These are phyloP conservation scores for Apus apus DNA, from an alignment of 2,113 vertebrate species.

Conservation along the genomic window DNA sequence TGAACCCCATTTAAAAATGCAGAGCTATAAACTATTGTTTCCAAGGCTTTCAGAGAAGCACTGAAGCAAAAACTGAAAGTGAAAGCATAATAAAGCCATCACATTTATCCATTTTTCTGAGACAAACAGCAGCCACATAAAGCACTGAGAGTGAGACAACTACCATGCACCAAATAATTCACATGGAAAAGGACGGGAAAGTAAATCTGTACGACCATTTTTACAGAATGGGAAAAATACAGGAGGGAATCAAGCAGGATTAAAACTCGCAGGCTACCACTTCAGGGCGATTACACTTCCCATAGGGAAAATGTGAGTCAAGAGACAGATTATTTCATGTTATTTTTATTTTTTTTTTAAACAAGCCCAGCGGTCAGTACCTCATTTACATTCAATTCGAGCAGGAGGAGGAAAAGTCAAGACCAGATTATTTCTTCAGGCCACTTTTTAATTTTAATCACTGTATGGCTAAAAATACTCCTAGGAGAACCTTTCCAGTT, in stretches of 20 bases:
- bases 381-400: not conserved
- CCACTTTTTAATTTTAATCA: not conserved
- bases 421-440: not conserved
- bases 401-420: not conserved
- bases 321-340: not conserved
- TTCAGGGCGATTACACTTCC: not conserved
- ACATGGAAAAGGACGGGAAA: not conserved
- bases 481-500: not conserved
- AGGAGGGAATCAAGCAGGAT: not conserved
- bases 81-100: conserved; percentile 39
- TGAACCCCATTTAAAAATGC: not conserved
- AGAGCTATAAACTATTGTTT: not conserved
- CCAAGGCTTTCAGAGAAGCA: not conserved
- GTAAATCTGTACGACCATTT: not conserved
- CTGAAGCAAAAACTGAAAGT: conserved; percentile 47
- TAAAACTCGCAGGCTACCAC: not conserved
- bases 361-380: not conserved
- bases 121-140: not conserved
- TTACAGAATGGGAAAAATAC: not conserved
- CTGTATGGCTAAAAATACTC: not conserved
- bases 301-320: not conserved
- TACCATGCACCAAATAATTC: accelerated
- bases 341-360: not conserved
- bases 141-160: not conserved
- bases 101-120: not conserved